A percentile compares a stretch with the other conserved stretches of the same genome.
phyloP scores from a whole-genome alignment of 2,113 vertebrate species.

The Aegotheles bennettii region DNA sequence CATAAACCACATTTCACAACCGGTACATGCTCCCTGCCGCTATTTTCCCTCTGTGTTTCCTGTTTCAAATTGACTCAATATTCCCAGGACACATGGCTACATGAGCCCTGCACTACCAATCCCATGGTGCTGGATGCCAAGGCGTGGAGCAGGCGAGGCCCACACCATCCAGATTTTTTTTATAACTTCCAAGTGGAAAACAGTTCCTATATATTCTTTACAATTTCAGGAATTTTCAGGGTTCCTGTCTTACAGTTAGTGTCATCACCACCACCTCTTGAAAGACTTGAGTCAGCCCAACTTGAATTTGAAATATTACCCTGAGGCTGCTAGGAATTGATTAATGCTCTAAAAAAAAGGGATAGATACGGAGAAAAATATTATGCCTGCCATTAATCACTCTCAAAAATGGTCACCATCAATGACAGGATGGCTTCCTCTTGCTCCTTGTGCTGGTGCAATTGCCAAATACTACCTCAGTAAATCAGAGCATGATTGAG shows the following conservation, averaged over 20 bases:
- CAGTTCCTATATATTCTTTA: conserved; percentile 5
- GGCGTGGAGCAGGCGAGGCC: not conserved
- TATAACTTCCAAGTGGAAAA: not conserved
- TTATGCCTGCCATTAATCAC: not conserved
- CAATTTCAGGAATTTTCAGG: conserved; percentile 34
- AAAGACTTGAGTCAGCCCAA: not conserved
- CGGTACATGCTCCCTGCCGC: not conserved
- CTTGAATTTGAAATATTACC: not conserved
- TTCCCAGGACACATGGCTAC: conserved; percentile 9
- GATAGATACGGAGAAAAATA: not conserved
- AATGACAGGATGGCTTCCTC: not conserved
- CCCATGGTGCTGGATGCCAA: rapidly evolving
- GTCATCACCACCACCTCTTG: not conserved
- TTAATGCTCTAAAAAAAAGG: not conserved
- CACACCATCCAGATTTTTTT: not conserved
- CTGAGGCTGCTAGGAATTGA: not conserved
- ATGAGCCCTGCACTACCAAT: not conserved
- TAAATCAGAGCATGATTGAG: not conserved
- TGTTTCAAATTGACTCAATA: not conserved
- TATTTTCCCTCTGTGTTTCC: conserved; percentile 26
- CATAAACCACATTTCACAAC: conserved; percentile 15
- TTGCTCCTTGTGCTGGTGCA: not conserved
- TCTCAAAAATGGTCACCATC: not conserved
- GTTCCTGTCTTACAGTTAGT: not conserved
- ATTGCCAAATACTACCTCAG: not conserved